phyloP scores from a whole-genome alignment of 2,113 vertebrate species.

The Gallinago undulata region DNA sequence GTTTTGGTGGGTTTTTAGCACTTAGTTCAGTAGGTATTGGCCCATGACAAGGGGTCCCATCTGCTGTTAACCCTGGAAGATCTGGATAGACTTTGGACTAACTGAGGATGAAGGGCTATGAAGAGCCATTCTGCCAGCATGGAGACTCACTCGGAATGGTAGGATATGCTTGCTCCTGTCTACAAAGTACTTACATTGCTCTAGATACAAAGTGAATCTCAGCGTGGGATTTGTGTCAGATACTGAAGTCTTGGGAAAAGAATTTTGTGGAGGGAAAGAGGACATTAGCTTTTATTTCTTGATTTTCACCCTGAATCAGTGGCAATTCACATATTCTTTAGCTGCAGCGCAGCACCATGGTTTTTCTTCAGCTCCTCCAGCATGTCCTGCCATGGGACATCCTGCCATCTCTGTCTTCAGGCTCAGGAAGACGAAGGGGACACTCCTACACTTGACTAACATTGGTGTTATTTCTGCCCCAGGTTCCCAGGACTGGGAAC shows the following conservation, averaged over 20 bases:
- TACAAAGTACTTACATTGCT: background rate
- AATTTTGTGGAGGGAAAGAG: background rate
- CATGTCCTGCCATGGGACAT: too few relatives aligned
- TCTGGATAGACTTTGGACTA: background rate
- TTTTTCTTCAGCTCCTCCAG: background rate
- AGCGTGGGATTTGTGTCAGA: background rate
- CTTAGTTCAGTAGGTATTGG: background rate
- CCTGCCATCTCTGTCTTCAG: background rate
- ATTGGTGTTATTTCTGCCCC: background rate
- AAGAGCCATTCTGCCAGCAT: background rate
- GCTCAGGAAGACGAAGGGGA: background rate
- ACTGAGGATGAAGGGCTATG: background rate
- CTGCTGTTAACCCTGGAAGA: background rate
- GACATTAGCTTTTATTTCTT: background rate
- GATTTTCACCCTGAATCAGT: background rate
- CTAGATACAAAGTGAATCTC: background rate
- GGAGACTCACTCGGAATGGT: background rate
- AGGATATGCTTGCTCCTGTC: background rate
- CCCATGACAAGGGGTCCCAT: background rate
- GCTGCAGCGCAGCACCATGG: background rate
- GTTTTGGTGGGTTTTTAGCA: background rate
- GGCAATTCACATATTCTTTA: background rate
- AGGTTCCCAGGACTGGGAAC: background rate
- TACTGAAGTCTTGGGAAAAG: background rate
- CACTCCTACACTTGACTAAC: background rate